Evolutionary conservation across 30 jellyfish, hydroid and myxozoan genomes (phyloP).

Genomic region (Aurelia sp.): DNA sequence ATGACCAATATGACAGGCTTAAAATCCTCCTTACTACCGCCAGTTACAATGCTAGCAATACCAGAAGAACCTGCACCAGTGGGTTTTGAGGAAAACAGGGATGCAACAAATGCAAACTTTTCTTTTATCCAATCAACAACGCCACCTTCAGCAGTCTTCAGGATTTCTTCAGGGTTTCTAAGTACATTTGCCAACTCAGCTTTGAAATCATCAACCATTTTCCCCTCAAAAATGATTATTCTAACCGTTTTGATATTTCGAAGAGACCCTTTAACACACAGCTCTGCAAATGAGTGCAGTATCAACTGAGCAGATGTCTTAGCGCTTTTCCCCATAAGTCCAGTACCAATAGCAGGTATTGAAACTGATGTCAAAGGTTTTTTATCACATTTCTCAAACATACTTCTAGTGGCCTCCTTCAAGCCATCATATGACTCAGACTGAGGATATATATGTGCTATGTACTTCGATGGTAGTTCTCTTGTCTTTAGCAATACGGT

Average conservation of each 20-base stretch:
- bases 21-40: not conserved
- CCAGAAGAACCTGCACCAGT: not conserved
- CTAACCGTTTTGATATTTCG: slow-evolving; percentile 2
- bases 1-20: not conserved
- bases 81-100: not conserved
- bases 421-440: slow-evolving; percentile 18
- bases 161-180: slow-evolving; percentile 10
- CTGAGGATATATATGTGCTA: slow-evolving; percentile 39
- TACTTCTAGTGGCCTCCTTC: slow-evolving; percentile 8
- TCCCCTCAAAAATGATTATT: slow-evolving; percentile 30
- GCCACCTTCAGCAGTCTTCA: not conserved
- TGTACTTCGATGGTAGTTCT: slow-evolving; percentile 15
- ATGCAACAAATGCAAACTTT: not conserved
- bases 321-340: slow-evolving; percentile 38
- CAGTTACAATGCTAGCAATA: not conserved
- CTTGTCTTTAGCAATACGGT: slow-evolving; percentile 31
- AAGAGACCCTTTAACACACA: not conserved
- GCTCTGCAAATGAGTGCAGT: slow-evolving; percentile 47
- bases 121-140: slow-evolving; percentile 25
- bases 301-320: slow-evolving; percentile 41
- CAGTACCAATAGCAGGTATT: slow-evolving; percentile 62
- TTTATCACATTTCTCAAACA: slow-evolving; percentile 26
- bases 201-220: slow-evolving; percentile 29
- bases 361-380: slow-evolving; percentile 23
- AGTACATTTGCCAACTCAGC: not conserved